Evolutionary conservation across 2,888 invertebrate genomes (phyloP).

Genomic region (Hyles lineata): DNA sequence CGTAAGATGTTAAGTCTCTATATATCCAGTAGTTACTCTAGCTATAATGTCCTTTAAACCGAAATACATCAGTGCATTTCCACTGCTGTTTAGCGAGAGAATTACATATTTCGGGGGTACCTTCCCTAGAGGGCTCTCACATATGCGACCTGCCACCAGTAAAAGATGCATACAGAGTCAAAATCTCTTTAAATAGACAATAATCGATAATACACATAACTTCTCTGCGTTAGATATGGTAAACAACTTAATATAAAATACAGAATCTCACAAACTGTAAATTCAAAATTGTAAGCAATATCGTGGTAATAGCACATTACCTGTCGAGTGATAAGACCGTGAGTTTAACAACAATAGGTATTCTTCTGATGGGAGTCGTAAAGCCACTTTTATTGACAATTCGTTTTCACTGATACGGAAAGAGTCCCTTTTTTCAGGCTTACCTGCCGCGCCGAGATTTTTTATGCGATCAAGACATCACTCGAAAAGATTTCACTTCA

Average conservation of each 20-base stretch:
- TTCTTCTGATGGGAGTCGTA: constrained; percentile 39
- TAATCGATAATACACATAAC: too few relatives aligned
- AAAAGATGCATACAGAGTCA: too few relatives aligned
- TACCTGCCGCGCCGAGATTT: constrained; percentile 48
- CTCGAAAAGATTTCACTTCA: constrained; percentile 34
- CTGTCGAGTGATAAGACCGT: neutral
- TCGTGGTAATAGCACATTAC: constrained; percentile 4
- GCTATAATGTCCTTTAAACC: too few relatives aligned
- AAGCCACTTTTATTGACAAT: constrained; percentile 57
- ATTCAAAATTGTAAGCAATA: constrained; percentile 18
- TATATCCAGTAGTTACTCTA: too few relatives aligned
- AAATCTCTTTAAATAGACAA: too few relatives aligned
- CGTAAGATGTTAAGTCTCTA: too few relatives aligned
- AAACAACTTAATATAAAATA: neutral
- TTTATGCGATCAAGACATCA: constrained; percentile 45
- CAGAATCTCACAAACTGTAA: constrained; percentile 10
- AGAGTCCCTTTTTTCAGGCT: constrained; percentile 48
- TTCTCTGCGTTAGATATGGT: too few relatives aligned
- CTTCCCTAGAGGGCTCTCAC: too few relatives aligned
- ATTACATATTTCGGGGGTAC: too few relatives aligned
- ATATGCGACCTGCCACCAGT: too few relatives aligned
- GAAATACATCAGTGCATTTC: too few relatives aligned
- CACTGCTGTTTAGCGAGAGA: too few relatives aligned
- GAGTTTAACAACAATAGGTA: constrained; percentile 27
- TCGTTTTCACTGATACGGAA: constrained; percentile 58